Evolutionary conservation across 2,797 vertebrate genomes (phyloP), one percentile per base, ranked within the genome.

Genomic region (Falco novaeseelandiae): DNA sequence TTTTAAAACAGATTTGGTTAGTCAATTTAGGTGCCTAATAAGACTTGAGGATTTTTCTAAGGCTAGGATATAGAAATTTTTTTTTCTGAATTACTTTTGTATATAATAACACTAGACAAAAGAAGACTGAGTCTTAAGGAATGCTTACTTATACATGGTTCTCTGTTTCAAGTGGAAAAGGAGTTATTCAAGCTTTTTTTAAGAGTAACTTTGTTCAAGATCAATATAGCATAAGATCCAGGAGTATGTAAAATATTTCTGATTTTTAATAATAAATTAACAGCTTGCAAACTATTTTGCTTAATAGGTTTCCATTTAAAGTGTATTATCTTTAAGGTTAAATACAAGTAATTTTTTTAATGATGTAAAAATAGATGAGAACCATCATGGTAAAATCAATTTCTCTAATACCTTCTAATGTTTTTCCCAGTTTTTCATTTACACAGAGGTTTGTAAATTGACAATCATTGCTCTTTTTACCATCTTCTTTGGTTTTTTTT

Each of bases 401-500:
- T 94, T 89, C 29, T 87, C 19, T 23, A 48, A 15, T 40, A 30
- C 46, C 6, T 76, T 73, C 38, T 36, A 51, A 77, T 87, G 20
- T 93, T 95, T 96, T 97, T 83, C 92, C 63, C 46, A 74, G 51
- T 90, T 94, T 87, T 77, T 90, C 26, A 77, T 74, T 92, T 93
- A 78, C 66, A 91, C 93, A 94, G 86, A 95, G 51, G 49, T 94
- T 97, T 98, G 84, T 76, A 94, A 97, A 95, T 95, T 94, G 81
- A 84, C 62, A 61, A 32, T 95, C 76, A 59, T 90, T 95, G 70
- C 67, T 96, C 63, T 95, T 63, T 97, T 95, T 84, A 46, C 91
- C 62, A n/a, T 87, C 36, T 83, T 95, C 48, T 40, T n/a, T 58
- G 10, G 42, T 71, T 34, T 27, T 38, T 27, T 95, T 95, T 92